These are phyloP conservation scores for Diarsia mendica DNA, from an alignment of 2,888 invertebrate species.

Conservation along the genomic window DNA sequence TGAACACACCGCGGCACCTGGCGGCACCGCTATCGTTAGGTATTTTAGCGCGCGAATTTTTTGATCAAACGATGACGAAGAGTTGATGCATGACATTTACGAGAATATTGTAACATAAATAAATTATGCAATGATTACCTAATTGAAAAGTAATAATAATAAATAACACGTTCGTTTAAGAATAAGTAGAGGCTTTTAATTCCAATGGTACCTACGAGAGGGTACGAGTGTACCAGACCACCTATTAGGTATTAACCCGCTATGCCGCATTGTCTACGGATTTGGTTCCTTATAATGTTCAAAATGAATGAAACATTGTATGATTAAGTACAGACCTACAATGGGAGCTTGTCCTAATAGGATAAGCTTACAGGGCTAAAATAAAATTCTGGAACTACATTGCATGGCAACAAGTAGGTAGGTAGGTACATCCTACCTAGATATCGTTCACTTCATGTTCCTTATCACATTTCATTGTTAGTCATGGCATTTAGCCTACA, in stretches of 20 bases:
- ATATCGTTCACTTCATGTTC: slow-evolving; percentile 5
- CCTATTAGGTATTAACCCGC: neutral
- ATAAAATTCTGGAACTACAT: neutral
- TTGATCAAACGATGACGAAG: neutral
- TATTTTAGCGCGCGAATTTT: slow-evolving; percentile 33
- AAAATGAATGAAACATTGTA: neutral
- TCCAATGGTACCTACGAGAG: no score
- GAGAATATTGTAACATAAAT: slow-evolving; percentile 17
- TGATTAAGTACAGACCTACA: neutral
- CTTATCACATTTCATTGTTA: slow-evolving; percentile 43
- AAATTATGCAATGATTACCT: neutral
- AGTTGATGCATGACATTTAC: slow-evolving; percentile 29
- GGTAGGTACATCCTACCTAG: neutral
- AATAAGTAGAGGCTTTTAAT: no score
- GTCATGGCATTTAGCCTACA: slow-evolving; percentile 25
- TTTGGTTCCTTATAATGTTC: neutral
- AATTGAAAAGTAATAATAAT: neutral
- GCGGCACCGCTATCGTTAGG: no score
- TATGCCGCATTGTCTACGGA: neutral
- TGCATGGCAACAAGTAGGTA: neutral
- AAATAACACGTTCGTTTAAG: neutral
- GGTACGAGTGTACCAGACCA: neutral
- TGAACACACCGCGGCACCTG: no score
- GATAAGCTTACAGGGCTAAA: neutral
- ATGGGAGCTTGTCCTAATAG: neutral